Conservation (phyloP, 2,888 invertebrate species). For the Hecatera dysodea region DNA sequence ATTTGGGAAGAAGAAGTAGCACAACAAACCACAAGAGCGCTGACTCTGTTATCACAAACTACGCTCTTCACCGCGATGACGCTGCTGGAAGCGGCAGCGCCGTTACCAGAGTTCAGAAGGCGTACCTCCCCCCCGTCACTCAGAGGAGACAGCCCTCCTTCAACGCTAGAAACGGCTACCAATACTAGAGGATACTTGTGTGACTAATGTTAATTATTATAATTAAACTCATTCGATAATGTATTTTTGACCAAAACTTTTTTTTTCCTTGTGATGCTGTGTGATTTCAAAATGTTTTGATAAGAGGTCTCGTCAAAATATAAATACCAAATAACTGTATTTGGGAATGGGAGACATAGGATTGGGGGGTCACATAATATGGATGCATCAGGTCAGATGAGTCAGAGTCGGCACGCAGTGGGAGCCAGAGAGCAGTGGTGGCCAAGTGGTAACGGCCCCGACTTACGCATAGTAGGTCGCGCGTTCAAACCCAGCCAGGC, state of each 20-base stretch:
- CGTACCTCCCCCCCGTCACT: conserved; percentile 77
- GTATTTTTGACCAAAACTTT: conserved; percentile 34
- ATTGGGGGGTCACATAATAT: too few relatives aligned
- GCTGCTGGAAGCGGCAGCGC: conserved; percentile 17
- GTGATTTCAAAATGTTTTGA: too few relatives aligned
- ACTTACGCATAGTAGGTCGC: too few relatives aligned
- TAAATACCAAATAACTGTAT: too few relatives aligned
- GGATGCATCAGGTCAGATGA: too few relatives aligned
- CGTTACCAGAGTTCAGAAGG: conserved; percentile 62
- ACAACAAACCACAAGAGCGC: conserved; percentile 57
- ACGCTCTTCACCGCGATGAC: conserved; percentile 41
- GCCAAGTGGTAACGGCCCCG: too few relatives aligned
- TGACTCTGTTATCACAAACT: conserved; percentile 76
- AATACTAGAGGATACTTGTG: conserved; percentile 72
- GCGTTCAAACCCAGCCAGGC: too few relatives aligned
- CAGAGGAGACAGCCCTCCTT: conserved; percentile 43
- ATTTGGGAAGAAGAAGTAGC: too few relatives aligned
- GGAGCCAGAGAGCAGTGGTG: too few relatives aligned
- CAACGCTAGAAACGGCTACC: conserved; percentile 73
- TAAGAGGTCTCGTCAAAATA: too few relatives aligned
- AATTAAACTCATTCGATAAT: conserved; percentile 35
- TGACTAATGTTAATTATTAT: conserved; percentile 47
- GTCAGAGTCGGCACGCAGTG: too few relatives aligned
- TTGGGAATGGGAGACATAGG: too few relatives aligned
- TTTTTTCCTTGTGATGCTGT: neutral